Base-by-base conservation (phyloP, 1,140 invertebrate genomes). In the Paraescarpia echinospica region DNA sequence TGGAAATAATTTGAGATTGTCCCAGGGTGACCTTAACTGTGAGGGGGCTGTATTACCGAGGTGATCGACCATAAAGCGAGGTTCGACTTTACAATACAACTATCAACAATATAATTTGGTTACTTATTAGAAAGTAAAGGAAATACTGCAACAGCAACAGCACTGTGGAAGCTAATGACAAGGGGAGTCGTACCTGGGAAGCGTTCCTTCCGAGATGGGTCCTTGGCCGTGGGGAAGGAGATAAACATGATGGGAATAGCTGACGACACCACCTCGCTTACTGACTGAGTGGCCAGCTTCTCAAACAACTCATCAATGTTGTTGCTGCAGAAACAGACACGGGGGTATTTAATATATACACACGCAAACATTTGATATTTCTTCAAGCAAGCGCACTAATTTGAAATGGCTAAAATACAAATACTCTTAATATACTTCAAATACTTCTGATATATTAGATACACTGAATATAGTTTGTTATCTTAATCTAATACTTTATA, bases 221-320 rank as follows among this genome's bases (percentile, higher is more conserved):
- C 96, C 93, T 96, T 96, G 89, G 96, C 95, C 34, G 96, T 96
- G 0, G 96, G 96, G 90, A 96, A 96, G 14, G 96, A 96, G 34
- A 96, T 94, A 94, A 95, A 96, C 91, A 96, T 92, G 5, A 96
- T n/a, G 1, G 96, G 96, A 35, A 95, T 92, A 31, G 96, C 95
- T 4, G 92, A 92, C n/a, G 95, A 93, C 77, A 94, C 93, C 9
- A 94, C 94, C 34, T 96, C 94, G 41, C 96, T 96, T 6, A 94
- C 91, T 27, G 94, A 90, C 88, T 94, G 89, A 0, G 93, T 89
- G 22, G 94, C 18, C 89, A 94, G 96, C 4, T 95, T 94, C 27
- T 94, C 48, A 51, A 94, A 92, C 34, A 94, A 91, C 92, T 94
- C 93, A 93, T 95, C 94, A 35, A 95, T 92, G 92, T 96, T 94